Percentiles rank a stretch among this genome's conserved stretches.
These are phyloP conservation scores for Eucera pruinosa DNA, from an alignment of 2,888 invertebrate species.

Conservation along the genomic window DNA sequence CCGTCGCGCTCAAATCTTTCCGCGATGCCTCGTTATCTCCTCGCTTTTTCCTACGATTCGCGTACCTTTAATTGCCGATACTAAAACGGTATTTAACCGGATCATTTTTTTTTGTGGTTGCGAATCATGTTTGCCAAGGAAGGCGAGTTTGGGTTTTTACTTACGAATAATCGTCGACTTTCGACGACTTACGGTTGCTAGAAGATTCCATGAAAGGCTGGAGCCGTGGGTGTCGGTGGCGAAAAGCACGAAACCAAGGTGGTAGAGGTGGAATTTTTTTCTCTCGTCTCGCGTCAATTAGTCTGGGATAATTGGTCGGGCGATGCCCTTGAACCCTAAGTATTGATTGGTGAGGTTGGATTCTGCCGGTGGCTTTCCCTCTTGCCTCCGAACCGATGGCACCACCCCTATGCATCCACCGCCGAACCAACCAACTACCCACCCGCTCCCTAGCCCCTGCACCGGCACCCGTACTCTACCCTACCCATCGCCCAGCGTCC, in stretches of 20 bases:
- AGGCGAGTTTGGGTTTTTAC: too few species aligned
- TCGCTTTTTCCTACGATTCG: background rate
- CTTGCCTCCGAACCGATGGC: slow-evolving; percentile 75
- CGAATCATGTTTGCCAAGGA: too few species aligned
- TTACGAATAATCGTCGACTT: too few species aligned
- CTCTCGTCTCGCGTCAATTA: slow-evolving; percentile 78
- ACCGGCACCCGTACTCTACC: slow-evolving; percentile 50
- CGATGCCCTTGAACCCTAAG: slow-evolving; percentile 84
- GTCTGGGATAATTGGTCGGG: slow-evolving; percentile 83
- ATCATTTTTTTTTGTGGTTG: too few species aligned
- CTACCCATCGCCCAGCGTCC: slow-evolving; percentile 56
- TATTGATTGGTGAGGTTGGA: slow-evolving; percentile 83
- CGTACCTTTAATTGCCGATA: too few species aligned
- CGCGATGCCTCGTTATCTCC: background rate
- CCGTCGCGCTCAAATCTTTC: slow-evolving; percentile 31
- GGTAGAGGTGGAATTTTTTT: slow-evolving; percentile 60
- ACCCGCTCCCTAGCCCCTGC: slow-evolving; percentile 62
- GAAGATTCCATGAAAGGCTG: background rate
- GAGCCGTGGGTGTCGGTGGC: too few species aligned
- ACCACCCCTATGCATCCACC: slow-evolving; percentile 74
- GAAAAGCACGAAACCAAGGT: slow-evolving; percentile 40
- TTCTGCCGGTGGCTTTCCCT: slow-evolving; percentile 79
- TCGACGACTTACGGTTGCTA: too few species aligned
- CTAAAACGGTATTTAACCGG: too few species aligned
- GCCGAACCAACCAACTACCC: slow-evolving; percentile 70